Conservation (phyloP, 2,113 vertebrate species). For the Equus przewalskii region DNA sequence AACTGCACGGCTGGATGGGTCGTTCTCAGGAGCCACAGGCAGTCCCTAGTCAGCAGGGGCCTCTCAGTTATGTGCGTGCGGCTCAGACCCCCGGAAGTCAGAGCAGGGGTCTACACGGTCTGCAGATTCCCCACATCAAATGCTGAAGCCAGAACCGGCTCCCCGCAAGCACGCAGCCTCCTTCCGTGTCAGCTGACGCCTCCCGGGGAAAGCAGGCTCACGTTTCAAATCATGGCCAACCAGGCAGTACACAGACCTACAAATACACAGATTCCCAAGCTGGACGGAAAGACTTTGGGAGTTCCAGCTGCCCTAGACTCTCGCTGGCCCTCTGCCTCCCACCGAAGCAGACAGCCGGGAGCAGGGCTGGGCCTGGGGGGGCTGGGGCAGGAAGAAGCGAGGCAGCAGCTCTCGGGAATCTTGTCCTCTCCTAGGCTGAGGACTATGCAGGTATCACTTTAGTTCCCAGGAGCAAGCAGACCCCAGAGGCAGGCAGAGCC, state of each 20-base stretch:
- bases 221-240: not conserved
- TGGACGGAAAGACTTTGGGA: not conserved
- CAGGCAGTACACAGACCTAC: not conserved
- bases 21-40: rapidly evolving
- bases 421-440: not conserved
- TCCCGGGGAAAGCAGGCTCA: not conserved
- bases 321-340: not conserved
- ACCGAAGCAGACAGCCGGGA: not conserved
- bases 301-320: not conserved
- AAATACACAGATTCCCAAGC: not conserved
- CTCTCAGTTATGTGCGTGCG: rapidly evolving
- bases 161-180: too few relatives aligned
- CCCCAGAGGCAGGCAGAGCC: not conserved
- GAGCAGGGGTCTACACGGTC: not conserved
- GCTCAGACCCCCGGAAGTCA: not conserved
- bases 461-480: not conserved
- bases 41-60: not conserved
- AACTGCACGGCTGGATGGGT: rapidly evolving
- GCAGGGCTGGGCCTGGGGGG: not conserved
- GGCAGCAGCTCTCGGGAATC: not conserved
- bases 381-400: not conserved
- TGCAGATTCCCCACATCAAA: not conserved
- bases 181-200: not conserved
- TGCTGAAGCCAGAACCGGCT: not conserved
- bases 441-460: not conserved